Conservation (phyloP, 2,113 vertebrate genomes). For the Mobula birostris region DNA sequence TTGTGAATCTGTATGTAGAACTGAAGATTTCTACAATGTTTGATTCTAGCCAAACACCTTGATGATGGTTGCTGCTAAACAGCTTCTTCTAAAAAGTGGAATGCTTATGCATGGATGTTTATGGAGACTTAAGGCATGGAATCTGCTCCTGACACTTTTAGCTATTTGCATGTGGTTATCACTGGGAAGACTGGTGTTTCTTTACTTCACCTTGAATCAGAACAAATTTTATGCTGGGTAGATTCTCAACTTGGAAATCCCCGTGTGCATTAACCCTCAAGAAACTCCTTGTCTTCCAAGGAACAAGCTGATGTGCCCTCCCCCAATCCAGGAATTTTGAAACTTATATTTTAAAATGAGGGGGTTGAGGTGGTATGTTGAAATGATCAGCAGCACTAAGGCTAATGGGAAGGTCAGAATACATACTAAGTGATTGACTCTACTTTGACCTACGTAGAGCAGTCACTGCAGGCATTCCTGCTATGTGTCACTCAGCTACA, state of each 20-base stretch:
- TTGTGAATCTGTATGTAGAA: not conserved
- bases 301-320: not conserved
- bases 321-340: not conserved
- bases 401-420: constrained; percentile 32
- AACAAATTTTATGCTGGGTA: not conserved
- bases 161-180: not conserved
- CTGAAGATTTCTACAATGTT: not conserved
- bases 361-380: constrained; percentile 24
- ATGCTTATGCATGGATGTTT: not conserved
- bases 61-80: not conserved
- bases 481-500: constrained; percentile 37
- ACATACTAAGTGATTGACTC: constrained; percentile 34
- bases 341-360: not conserved
- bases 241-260: not conserved
- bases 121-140: not conserved
- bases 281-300: not conserved
- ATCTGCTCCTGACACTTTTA: not conserved
- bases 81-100: not conserved
- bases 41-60: not conserved
- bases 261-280: not conserved
- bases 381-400: constrained; percentile 31
- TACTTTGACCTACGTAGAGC: constrained; percentile 19
- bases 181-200: not conserved
- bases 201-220: too few species aligned
- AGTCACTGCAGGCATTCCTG: constrained; percentile 35